A percentile compares a stretch with the other conserved stretches of the same genome.
phyloP scores from a whole-genome alignment of 1,140 invertebrate genomes.

The Paracyclopina nana region DNA sequence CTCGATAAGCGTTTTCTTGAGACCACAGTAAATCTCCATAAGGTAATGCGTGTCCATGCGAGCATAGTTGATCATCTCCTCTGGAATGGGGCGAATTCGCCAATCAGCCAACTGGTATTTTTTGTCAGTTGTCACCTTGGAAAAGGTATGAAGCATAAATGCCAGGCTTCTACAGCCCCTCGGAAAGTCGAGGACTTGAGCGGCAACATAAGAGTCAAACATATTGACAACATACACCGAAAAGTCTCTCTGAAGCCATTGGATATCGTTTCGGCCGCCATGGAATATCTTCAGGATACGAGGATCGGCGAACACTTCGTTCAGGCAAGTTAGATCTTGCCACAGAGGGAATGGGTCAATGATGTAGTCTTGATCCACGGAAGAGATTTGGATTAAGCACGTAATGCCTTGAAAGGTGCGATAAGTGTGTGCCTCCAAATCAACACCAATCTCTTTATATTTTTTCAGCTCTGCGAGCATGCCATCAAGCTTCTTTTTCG shows the following conservation, averaged over 20 bases:
- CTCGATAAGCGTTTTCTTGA: constrained; percentile 56
- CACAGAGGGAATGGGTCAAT: constrained; percentile 68
- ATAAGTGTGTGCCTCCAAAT: constrained; percentile 68
- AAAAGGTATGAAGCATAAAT: constrained; percentile 56
- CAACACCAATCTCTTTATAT: constrained; percentile 54
- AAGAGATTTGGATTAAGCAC: constrained; percentile 88
- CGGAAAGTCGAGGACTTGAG: constrained; percentile 47
- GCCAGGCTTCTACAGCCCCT: constrained; percentile 44
- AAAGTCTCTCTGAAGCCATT: constrained; percentile 89
- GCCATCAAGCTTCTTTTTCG: constrained; percentile 37
- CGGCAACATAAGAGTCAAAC: constrained; percentile 86
- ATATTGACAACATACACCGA: constrained; percentile 87
- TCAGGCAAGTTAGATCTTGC: constrained; percentile 58
- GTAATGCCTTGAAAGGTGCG: constrained; percentile 63
- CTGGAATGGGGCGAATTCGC: constrained; percentile 72
- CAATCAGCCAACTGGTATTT: constrained; percentile 85
- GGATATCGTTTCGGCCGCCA: constrained; percentile 66
- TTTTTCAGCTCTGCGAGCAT: constrained; percentile 43
- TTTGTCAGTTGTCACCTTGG: constrained; percentile 60
- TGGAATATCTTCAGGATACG: constrained; percentile 86
- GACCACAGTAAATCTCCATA: constrained; percentile 66
- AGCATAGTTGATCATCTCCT: constrained; percentile 66
- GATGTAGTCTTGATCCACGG: constrained; percentile 61
- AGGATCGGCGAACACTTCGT: constrained; percentile 78
- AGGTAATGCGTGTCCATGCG: constrained; percentile 88